Percentiles rank a stretch among this genome's conserved stretches.
Evolutionary conservation across 2,797 vertebrate genomes (phyloP).

Genomic region (Borostomias antarcticus): DNA sequence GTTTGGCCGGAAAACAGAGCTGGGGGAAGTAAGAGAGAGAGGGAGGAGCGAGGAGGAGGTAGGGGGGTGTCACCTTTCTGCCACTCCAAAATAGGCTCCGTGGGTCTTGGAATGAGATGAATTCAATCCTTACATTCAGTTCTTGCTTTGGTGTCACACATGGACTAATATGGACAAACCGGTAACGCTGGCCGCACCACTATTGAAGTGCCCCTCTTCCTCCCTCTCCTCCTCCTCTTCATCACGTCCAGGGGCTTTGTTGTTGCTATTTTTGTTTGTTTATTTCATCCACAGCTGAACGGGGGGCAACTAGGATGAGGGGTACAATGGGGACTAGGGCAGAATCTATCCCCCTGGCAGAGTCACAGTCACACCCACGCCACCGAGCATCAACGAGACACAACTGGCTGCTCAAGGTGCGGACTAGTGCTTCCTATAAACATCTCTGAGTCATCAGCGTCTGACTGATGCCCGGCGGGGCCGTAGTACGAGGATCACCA

Average conservation of each 20-base stretch:
- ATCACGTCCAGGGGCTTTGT: conserved; percentile 34
- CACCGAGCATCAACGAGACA: conserved; percentile 43
- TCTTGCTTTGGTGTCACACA: conserved; percentile 64
- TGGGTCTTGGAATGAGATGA: conserved; percentile 80
- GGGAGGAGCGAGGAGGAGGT: conserved; percentile 65
- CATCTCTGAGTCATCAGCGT: conserved; percentile 61
- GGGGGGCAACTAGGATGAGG: conserved; percentile 25
- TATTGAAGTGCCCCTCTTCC: conserved; percentile 15
- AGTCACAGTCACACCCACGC: conserved; percentile 5
- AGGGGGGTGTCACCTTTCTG: conserved; percentile 61
- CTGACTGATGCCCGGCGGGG: conserved; percentile 37
- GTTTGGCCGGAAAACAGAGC: conserved; percentile 80
- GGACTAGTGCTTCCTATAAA: conserved; percentile 30
- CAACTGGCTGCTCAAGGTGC: neutral
- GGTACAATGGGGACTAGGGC: neutral
- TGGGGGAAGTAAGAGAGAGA: conserved; percentile 69
- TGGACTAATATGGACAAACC: conserved; percentile 77
- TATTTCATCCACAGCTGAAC: conserved; percentile 3
- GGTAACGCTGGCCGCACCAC: conserved; percentile 26
- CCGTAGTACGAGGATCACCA: conserved; percentile 49
- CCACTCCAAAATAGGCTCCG: conserved; percentile 73
- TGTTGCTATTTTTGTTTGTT: conserved; percentile 13
- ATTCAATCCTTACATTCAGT: conserved; percentile 73
- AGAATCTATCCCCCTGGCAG: conserved; percentile 3
- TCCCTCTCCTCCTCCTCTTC: neutral